Conservation (phyloP, 64 coral and sea anemone genomes). For the Dendrophyllia cribrosa region DNA sequence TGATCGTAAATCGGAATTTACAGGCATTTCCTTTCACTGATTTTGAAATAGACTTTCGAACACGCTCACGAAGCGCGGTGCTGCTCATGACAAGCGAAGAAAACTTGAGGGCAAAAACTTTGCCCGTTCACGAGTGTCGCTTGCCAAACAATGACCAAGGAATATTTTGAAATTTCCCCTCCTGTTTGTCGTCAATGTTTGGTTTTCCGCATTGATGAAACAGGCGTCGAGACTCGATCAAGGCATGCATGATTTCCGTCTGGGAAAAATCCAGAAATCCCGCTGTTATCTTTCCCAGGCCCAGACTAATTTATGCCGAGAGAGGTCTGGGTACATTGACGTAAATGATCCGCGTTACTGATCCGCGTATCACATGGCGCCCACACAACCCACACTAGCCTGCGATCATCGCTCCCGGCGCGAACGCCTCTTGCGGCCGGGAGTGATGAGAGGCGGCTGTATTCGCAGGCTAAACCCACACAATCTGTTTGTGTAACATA, state of each 20-base stretch:
- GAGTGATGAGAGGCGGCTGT: too few relatives aligned
- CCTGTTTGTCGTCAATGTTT: not conserved
- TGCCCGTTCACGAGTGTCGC: not conserved
- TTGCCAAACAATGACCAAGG: not conserved
- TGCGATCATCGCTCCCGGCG: too few relatives aligned
- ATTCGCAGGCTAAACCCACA: too few relatives aligned
- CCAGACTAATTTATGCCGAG: not conserved
- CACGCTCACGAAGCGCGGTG: not conserved
- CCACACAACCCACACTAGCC: too few relatives aligned
- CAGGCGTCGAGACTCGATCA: too few relatives aligned
- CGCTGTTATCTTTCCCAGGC: not conserved
- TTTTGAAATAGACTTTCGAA: constrained; percentile 73
- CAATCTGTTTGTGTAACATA: too few relatives aligned
- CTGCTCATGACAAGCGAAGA: constrained; percentile 20
- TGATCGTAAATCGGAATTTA: constrained; percentile 93
- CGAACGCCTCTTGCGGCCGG: too few relatives aligned
- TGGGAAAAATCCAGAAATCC: not conserved
- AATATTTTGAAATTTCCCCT: not conserved
- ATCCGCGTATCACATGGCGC: too few relatives aligned
- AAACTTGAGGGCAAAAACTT: constrained; percentile 4
- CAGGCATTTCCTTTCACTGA: constrained; percentile 83
- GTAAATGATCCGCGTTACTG: too few relatives aligned
- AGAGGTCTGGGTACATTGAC: not conserved
- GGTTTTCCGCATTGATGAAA: not conserved
- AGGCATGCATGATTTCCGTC: not conserved